A percentile compares a stretch with the other conserved stretches of the same genome.
These are phyloP conservation scores for Sander lucioperca DNA, from an alignment of 2,113 vertebrate species.

Conservation along the genomic window DNA sequence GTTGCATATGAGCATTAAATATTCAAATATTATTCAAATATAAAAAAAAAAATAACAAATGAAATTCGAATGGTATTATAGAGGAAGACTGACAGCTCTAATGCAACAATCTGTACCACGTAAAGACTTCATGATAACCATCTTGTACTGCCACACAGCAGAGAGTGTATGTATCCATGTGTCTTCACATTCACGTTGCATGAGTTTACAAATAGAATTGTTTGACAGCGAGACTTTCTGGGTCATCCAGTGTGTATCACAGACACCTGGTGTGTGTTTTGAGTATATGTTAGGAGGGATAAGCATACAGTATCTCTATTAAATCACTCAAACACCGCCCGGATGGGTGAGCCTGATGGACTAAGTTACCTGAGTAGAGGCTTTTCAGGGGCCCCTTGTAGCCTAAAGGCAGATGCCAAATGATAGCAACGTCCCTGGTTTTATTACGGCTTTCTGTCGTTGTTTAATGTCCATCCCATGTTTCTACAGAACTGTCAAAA, in stretches of 20 bases:
- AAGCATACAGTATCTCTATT: background rate
- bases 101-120: background rate
- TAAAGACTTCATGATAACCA: background rate
- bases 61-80: no score
- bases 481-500: background rate
- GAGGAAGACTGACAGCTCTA: no score
- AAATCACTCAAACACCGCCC: background rate
- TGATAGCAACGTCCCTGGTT: background rate
- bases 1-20: no score
- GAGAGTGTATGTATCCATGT: background rate
- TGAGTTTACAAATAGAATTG: background rate
- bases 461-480: background rate
- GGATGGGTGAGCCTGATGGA: background rate
- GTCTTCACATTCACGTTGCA: background rate
- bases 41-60: no score
- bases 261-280: background rate
- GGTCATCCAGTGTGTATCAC: slow-evolving; percentile 1
- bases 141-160: background rate
- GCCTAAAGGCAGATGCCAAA: background rate
- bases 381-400: no score
- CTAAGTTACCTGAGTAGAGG: background rate
- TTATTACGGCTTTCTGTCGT: background rate
- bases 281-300: background rate
- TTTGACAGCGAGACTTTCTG: slow-evolving; percentile 7
- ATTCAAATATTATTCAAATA: no score